phyloP scores from a whole-genome alignment of 2,888 invertebrate species.

The Morpho deidamia region DNA sequence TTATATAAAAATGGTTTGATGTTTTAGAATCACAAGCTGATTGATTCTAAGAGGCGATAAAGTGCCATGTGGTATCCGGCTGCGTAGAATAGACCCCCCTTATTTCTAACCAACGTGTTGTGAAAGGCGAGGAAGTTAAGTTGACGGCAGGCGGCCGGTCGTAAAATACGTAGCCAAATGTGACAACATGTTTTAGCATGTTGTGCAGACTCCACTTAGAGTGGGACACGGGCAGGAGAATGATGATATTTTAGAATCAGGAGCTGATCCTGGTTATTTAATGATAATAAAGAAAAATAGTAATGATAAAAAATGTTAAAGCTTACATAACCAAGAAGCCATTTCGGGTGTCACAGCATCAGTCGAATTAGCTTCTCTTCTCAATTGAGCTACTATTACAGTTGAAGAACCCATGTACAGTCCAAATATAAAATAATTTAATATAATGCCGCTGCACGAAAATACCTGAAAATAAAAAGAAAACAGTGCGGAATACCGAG shows the following conservation, averaged over 20 bases:
- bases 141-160: no score
- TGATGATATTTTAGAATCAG: background rate
- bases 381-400: conserved; percentile 32
- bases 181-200: no score
- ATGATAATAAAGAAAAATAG: background rate
- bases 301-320: conserved; percentile 7
- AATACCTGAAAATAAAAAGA: conserved; percentile 1
- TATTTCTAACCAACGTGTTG: no score
- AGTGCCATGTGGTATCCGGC: no score
- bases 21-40: no score
- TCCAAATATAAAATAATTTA: conserved; percentile 12
- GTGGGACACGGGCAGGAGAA: no score
- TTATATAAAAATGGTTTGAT: no score
- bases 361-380: conserved; percentile 34
- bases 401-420: conserved; percentile 18
- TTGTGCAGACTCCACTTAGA: no score
- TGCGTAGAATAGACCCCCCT: no score
- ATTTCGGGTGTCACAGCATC: conserved; percentile 33
- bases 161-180: no score
- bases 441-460: conserved; percentile 29
- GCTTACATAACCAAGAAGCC: conserved; percentile 37
- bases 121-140: no score
- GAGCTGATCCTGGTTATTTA: background rate
- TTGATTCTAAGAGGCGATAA: background rate
- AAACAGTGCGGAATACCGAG: no score